phyloP scores from a whole-genome alignment of 2,113 vertebrate species.

The Balaeniceps rex region DNA sequence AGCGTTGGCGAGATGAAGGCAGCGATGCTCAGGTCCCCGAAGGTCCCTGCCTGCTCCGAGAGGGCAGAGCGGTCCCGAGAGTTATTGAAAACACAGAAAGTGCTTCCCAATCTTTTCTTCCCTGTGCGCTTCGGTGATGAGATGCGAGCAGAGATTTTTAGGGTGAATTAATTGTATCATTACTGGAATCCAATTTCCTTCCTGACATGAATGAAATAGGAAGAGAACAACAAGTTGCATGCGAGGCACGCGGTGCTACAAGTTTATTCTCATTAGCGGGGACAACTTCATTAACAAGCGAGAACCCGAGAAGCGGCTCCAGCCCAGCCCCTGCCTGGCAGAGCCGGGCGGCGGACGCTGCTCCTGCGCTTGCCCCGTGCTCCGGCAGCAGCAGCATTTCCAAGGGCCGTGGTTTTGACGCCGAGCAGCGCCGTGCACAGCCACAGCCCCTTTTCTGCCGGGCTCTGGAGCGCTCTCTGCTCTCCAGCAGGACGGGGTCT shows the following conservation, averaged over 20 bases:
- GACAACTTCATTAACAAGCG: constrained; percentile 45
- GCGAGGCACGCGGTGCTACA: not conserved
- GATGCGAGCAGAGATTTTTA: not conserved
- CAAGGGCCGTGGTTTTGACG: not conserved
- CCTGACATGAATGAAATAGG: constrained; percentile 40
- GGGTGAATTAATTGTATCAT: constrained; percentile 23
- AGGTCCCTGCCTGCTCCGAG: not conserved
- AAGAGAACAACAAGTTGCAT: constrained; percentile 14
- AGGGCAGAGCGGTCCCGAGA: not conserved
- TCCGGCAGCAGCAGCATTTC: not conserved
- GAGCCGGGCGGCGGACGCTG: not conserved
- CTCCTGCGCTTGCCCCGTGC: accelerated
- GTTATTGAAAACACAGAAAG: not conserved
- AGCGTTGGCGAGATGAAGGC: not conserved
- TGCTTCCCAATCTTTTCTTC: not conserved
- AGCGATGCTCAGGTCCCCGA: not conserved
- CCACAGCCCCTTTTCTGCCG: not conserved
- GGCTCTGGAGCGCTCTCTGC: not conserved
- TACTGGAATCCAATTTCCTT: constrained; percentile 49
- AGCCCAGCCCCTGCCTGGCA: not conserved
- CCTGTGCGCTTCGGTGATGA: not conserved
- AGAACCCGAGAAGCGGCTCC: not conserved
- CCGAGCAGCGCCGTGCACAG: not conserved
- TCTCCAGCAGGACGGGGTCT: not conserved
- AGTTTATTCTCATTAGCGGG: not conserved